Evolutionary conservation across 2,113 vertebrate genomes (phyloP).

Genomic region (Trogon melanurus): DNA sequence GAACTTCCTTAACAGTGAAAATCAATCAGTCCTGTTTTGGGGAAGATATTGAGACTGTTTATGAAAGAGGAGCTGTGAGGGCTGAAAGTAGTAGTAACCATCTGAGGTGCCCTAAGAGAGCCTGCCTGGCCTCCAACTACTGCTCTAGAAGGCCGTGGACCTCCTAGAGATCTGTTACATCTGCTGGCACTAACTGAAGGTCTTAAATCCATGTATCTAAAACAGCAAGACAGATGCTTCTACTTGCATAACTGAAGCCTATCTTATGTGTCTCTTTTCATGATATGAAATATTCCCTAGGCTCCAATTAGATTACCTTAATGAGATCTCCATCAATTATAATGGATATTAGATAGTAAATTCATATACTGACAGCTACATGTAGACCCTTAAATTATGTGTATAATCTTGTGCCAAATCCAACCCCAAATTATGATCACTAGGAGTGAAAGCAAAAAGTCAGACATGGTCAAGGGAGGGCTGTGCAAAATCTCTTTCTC

Average conservation of each 20-base stretch:
- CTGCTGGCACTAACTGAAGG: background rate
- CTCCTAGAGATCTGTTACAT: background rate
- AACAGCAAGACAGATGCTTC: background rate
- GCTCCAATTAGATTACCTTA: background rate
- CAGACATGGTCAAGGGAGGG: background rate
- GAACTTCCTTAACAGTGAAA: background rate
- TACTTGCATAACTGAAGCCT: background rate
- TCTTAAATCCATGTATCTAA: background rate
- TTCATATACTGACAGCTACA: background rate
- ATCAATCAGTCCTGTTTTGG: background rate
- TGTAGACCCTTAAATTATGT: background rate
- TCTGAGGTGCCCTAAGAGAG: background rate
- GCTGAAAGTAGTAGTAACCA: background rate
- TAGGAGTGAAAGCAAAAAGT: background rate
- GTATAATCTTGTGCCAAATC: background rate
- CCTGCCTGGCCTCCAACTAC: background rate
- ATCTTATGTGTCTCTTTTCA: background rate
- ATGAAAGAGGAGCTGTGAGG: background rate
- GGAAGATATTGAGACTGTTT: fast-evolving
- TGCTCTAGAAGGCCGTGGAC: background rate
- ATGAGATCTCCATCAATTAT: background rate
- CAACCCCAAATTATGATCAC: background rate
- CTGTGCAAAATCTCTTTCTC: background rate
- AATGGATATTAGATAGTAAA: background rate
- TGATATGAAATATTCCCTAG: background rate